A percentile compares a stretch with the other conserved stretches of the same genome.
Evolutionary conservation across 2,888 invertebrate genomes (phyloP).

Genomic region (Erebia ligea): DNA sequence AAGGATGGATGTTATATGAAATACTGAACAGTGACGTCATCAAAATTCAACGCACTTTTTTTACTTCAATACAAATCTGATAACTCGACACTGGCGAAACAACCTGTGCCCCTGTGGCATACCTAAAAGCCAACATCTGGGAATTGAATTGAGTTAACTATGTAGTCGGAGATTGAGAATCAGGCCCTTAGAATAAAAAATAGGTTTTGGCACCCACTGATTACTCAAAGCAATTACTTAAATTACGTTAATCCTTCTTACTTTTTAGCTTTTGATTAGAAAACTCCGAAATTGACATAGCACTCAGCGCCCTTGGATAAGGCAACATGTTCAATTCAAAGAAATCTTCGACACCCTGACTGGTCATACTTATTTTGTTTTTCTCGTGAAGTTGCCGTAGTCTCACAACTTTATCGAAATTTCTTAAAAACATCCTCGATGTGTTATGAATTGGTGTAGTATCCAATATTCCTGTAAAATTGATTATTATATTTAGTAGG

Average conservation of each 20-base stretch:
- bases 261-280: slow-evolving; percentile 60
- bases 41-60: no score
- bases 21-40: no score
- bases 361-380: slow-evolving; percentile 57
- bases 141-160: no score
- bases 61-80: no score
- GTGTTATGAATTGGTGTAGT: slow-evolving; percentile 82
- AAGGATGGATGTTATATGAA: no score
- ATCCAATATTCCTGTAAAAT: slow-evolving; percentile 82
- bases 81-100: no score
- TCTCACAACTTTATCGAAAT: slow-evolving; percentile 83
- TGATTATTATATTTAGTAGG: not conserved
- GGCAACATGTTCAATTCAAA: slow-evolving; percentile 71
- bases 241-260: slow-evolving; percentile 41
- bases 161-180: no score
- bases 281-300: slow-evolving; percentile 57
- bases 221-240: not conserved
- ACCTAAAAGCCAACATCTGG: no score
- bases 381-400: slow-evolving; percentile 69
- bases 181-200: no score
- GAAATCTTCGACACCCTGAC: slow-evolving; percentile 67
- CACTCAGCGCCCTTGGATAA: slow-evolving; percentile 63
- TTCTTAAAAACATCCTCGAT: slow-evolving; percentile 84
- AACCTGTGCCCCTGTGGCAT: no score
- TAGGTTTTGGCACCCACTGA: not conserved